Evolutionary conservation across 2,888 invertebrate genomes (phyloP).

Genomic region (Tupiocoris notatus): DNA sequence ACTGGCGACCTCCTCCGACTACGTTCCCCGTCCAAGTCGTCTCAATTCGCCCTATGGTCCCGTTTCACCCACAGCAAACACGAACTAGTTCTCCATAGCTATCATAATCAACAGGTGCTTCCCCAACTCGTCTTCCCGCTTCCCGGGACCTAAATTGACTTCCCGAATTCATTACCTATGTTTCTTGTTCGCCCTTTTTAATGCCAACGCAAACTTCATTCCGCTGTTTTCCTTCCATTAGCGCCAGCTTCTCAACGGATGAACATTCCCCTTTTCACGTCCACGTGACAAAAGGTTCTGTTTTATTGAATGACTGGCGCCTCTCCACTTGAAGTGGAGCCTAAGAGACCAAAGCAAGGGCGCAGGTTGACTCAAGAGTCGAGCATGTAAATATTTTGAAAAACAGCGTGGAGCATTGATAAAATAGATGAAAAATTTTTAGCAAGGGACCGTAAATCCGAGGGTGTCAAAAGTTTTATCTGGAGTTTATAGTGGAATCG

Average conservation of each 20-base stretch:
- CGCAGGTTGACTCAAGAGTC: no score
- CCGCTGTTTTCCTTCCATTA: background rate
- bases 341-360: no score
- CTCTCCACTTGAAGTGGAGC: no score
- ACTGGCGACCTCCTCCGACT: slow-evolving; percentile 4
- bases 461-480: no score
- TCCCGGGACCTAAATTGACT: background rate
- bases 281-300: background rate
- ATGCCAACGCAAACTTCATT: background rate
- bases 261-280: background rate
- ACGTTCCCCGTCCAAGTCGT: background rate
- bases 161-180: background rate
- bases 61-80: slow-evolving; percentile 8
- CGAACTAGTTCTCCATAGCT: slow-evolving; percentile 24
- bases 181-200: background rate
- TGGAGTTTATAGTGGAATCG: no score
- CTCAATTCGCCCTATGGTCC: background rate
- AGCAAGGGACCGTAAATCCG: no score
- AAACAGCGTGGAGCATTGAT: no score
- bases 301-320: background rate
- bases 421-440: no score
- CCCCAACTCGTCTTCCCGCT: no score
- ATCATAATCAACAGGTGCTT: slow-evolving; percentile 15
- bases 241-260: background rate
- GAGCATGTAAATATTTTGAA: no score